These are phyloP conservation scores for Theocolax elegans DNA, from an alignment of 1,140 invertebrate species.

Conservation along the genomic window DNA sequence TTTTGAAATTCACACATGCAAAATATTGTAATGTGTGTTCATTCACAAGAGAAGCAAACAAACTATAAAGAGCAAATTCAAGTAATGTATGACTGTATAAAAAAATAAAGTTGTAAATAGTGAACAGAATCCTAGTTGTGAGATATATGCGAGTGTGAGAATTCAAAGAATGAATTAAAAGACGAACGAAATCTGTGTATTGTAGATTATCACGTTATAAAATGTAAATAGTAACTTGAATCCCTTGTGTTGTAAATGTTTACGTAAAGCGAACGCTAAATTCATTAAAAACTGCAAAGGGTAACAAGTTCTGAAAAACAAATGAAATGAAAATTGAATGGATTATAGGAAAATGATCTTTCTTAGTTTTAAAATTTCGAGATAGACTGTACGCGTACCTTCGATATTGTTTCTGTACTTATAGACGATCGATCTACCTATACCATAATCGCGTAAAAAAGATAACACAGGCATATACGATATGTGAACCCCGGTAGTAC, in stretches of 20 bases:
- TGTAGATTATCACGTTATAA: conserved; percentile 55
- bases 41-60: conserved; percentile 12
- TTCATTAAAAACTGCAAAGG: conserved; percentile 20
- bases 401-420: conserved; percentile 68
- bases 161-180: neutral
- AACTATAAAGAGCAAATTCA: conserved; percentile 12
- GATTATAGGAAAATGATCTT: conserved; percentile 51
- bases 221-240: conserved; percentile 55
- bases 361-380: conserved; percentile 62
- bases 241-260: conserved; percentile 58
- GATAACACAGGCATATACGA: conserved; percentile 64
- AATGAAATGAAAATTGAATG: conserved; percentile 43
- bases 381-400: conserved; percentile 66
- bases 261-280: conserved; percentile 20
- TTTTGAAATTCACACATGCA: conserved; percentile 24
- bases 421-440: conserved; percentile 63
- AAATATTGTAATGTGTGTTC: conserved; percentile 40
- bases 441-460: conserved; percentile 56
- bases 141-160: neutral
- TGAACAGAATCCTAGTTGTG: conserved; percentile 19
- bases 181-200: conserved; percentile 27
- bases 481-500: conserved; percentile 68
- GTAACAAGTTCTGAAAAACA: conserved; percentile 34
- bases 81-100: conserved; percentile 32
- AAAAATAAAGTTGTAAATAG: conserved; percentile 36